Evolutionary conservation across 2,888 invertebrate genomes (phyloP), one percentile per base, ranked within the genome.

Genomic region (Lobophora halterata): DNA sequence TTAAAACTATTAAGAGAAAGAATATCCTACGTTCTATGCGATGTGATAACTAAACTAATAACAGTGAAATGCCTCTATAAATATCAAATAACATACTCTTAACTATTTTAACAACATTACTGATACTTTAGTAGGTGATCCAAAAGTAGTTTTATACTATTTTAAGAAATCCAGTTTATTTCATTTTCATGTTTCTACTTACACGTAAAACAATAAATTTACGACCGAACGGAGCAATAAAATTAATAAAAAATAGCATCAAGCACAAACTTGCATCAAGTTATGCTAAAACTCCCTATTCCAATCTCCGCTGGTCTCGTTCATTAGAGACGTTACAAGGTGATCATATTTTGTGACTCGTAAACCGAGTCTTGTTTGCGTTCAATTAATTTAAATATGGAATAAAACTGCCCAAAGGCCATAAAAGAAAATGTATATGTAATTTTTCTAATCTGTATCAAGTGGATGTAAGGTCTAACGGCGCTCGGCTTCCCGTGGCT

Each of bases 321-420:
- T 68, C 66, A 69, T 71, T 69, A 66, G 65, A 66, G 59, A 71
- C 50, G 56, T 62, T 68, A 70, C 61, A 61, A 66, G 63, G 58
- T 56, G 51, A 57, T 65, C 66, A 69, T 69, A 67, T 65, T 33
- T 65, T 66, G 53, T 55, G 55, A 54, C 52, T 67, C 72, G 67
- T 79, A 76, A 81, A 75, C 61, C 46, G 59, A 49, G 58, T 65
- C 70, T 79, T 81, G 73, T 86, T 85, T 81, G 79, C 68, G 65
- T 68, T 82, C 68, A 77, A 82, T 83, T 82, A 83, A 82, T 80
- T 79, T 74, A 73, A 79, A 79, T 74, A 58, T 71, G 56, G 71
- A 76, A 74, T 77, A 71, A 73, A 74, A 79, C 71, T 63, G 61
- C 65, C 68, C 58, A 61, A 62, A 61, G 59, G 66, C 61, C 54